Base-by-base conservation (phyloP, 2,113 vertebrate genomes). In the Nannobrachium achirus region DNA sequence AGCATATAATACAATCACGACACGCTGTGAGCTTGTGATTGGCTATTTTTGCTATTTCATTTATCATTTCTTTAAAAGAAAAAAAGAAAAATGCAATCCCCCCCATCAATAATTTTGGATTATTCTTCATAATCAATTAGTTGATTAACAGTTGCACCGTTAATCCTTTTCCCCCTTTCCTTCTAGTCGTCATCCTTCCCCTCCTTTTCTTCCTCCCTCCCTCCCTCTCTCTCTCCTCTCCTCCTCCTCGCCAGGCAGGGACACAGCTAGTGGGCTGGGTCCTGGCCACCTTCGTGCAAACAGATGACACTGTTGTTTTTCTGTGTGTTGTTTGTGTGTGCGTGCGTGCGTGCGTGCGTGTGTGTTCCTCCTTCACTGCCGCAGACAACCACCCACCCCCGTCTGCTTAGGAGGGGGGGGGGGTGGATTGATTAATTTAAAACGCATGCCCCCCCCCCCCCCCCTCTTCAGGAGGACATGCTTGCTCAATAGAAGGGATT, bases 401-500 rank as follows among this genome's bases (percentile, higher is more conserved):
- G 69, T 81, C 81, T 77, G 85, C 73, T 62, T 79, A 11, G 76
- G 53, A 86, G 72, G 62, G 80, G 71, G 69, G 79, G 81, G 77
- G 79, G 71, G 69, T 77, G 81, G 78, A 83, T 76, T 82, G 86
- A 91, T 92, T 90, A 62, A 91, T 89, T 88, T 86, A 75, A 81
- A 90, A 86, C 68, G 76, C 79, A 71, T 56, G 15, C 83, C 76
- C 65, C 71, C 52, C 50, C 63, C 61, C 73, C 62, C 79, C 67
- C 69, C 65, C 69, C 62, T 71, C 61, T 71, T 72, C 16, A 82
- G 41, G 60, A 64, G 52, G 66, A 81, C 75, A 82, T 64, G 77
- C n/a, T 42, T 69, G 61, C 50, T 83, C 85, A 79, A 78, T 73
- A 42, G 63, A 71, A n/a, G 61, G 68, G 67, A 64, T 38, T 39